phyloP scores from a whole-genome alignment of 2,888 invertebrate species.

The Troides helena region DNA sequence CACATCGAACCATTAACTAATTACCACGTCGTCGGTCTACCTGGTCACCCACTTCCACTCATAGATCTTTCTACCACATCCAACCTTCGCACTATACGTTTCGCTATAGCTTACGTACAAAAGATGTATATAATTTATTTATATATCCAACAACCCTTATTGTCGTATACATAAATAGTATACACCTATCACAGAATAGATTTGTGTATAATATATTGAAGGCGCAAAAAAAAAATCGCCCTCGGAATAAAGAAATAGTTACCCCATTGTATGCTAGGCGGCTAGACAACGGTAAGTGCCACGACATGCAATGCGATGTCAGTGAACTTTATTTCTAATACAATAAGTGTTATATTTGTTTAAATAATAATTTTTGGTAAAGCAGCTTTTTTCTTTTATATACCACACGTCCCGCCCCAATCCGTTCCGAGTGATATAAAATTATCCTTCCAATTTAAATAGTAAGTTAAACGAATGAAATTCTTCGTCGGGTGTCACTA shows the following conservation, averaged over 20 bases:
- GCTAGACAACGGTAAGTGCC: conserved; percentile 51
- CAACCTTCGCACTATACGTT: too few relatives aligned
- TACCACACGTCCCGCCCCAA: background rate
- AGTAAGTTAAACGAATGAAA: background rate
- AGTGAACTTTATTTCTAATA: conserved; percentile 26
- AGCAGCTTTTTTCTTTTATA: conserved; percentile 2
- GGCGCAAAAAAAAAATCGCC: conserved; percentile 33
- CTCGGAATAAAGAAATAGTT: conserved; percentile 37
- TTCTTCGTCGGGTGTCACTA: background rate
- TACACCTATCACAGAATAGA: conserved; percentile 32
- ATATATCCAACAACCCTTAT: background rate
- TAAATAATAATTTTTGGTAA: background rate
- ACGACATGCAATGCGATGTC: conserved; percentile 1
- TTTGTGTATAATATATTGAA: conserved; percentile 29
- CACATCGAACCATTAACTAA: too few relatives aligned
- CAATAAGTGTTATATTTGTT: conserved; percentile 28
- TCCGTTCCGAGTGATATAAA: conserved; percentile 1
- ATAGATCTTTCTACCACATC: too few relatives aligned
- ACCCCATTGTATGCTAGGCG: conserved; percentile 42
- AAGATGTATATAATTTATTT: background rate
- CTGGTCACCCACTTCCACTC: too few relatives aligned
- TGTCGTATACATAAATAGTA: background rate
- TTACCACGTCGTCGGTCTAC: too few relatives aligned
- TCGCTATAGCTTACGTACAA: too few relatives aligned
- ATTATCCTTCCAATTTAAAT: conserved; percentile 1